phyloP scores from a whole-genome alignment of 1,140 invertebrate genomes.

The Helicoverpa zea region DNA sequence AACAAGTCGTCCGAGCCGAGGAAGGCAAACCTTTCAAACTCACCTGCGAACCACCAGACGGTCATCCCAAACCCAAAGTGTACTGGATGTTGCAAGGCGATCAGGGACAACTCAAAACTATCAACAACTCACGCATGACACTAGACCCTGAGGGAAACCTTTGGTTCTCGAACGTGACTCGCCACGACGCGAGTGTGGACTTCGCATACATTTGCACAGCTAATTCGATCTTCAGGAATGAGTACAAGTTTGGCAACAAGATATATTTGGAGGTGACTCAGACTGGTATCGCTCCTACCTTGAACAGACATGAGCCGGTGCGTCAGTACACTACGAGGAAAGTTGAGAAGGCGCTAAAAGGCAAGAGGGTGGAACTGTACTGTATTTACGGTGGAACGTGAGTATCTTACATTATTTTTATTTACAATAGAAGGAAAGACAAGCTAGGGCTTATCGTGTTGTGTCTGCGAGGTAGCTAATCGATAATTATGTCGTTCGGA shows the following conservation, averaged over 20 bases:
- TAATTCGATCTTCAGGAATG: slow-evolving; percentile 94
- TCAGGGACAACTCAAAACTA: slow-evolving; percentile 93
- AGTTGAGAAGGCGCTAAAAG: slow-evolving; percentile 94
- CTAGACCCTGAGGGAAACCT: slow-evolving; percentile 97
- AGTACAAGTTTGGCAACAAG: slow-evolving; percentile 96
- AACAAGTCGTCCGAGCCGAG: slow-evolving; percentile 89
- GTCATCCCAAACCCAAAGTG: slow-evolving; percentile 97
- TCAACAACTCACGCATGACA: slow-evolving; percentile 97
- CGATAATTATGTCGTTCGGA: slow-evolving; percentile 21
- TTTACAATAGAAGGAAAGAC: not conserved
- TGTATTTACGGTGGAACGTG: slow-evolving; percentile 97
- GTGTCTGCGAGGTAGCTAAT: slow-evolving; percentile 23
- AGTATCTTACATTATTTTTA: slow-evolving; percentile 77
- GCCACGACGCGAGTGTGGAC: slow-evolving; percentile 93
- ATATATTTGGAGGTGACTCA: slow-evolving; percentile 93
- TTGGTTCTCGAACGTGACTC: slow-evolving; percentile 97
- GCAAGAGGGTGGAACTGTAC: slow-evolving; percentile 92
- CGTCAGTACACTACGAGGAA: slow-evolving; percentile 95
- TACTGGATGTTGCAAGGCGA: slow-evolving; percentile 96
- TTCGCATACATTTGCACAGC: slow-evolving; percentile 96
- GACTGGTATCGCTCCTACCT: slow-evolving; percentile 91
- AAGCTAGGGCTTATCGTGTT: not conserved
- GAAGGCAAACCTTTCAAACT: slow-evolving; percentile 96
- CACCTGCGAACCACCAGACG: slow-evolving; percentile 96
- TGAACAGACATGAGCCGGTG: slow-evolving; percentile 92